phyloP scores from a whole-genome alignment of 2,797 vertebrate genomes.

The Remorina albescens region DNA sequence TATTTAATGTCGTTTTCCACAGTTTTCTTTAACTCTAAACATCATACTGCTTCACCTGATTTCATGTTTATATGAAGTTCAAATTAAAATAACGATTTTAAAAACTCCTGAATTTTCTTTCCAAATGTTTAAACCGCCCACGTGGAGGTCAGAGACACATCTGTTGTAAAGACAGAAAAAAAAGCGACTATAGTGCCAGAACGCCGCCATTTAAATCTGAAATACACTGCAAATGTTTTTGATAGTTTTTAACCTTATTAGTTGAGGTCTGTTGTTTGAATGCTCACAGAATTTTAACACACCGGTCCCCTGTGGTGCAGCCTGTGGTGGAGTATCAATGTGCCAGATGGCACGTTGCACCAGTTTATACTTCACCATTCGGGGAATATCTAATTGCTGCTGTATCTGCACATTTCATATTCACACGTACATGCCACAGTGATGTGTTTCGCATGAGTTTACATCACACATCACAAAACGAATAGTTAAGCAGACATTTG shows the following conservation, averaged over 20 bases:
- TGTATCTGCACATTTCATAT: conserved; percentile 22
- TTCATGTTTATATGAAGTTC: conserved; percentile 70
- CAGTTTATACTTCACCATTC: conserved; percentile 16
- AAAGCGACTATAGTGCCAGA: no score
- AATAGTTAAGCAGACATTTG: conserved; percentile 6
- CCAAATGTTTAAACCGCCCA: conserved; percentile 1
- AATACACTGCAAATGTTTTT: background rate
- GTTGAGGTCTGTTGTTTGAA: background rate
- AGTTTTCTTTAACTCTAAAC: conserved; percentile 56
- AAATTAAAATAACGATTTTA: conserved; percentile 59
- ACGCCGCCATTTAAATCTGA: background rate
- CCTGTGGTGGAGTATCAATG: background rate
- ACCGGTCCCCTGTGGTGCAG: conserved; percentile 40
- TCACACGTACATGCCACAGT: conserved; percentile 9
- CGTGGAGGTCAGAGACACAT: conserved; percentile 19
- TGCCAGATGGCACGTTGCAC: conserved; percentile 35
- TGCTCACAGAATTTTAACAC: conserved; percentile 19
- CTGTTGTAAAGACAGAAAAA: background rate
- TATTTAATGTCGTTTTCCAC: conserved; percentile 79
- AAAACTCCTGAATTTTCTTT: conserved; percentile 19
- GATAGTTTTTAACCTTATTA: background rate
- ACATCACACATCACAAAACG: background rate
- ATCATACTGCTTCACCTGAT: conserved; percentile 40
- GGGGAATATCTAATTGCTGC: conserved; percentile 31
- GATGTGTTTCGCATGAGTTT: conserved; percentile 10